Evolutionary conservation across 2,113 vertebrate genomes (phyloP).

Genomic region (Tychaedon coryphoeus): DNA sequence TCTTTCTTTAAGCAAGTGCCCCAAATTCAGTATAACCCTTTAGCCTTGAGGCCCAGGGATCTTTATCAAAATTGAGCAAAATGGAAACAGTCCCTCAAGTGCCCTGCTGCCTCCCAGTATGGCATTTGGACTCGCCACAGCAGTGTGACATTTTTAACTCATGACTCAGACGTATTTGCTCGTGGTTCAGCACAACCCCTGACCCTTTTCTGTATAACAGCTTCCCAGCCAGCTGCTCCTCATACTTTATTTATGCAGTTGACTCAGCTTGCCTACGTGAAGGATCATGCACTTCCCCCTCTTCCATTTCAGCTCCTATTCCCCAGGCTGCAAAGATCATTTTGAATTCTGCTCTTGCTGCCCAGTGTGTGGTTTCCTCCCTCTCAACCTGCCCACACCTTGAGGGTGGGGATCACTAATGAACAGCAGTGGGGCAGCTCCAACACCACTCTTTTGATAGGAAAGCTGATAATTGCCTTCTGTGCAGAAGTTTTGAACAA

Average conservation of each 20-base stretch:
- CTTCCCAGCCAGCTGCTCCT: constrained; percentile 45
- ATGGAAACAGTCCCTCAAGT: not conserved
- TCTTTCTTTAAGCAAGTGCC: not conserved
- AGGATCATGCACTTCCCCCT: not conserved
- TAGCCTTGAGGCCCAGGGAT: not conserved
- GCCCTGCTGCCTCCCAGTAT: not conserved
- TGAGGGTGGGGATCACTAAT: not conserved
- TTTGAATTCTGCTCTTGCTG: not conserved
- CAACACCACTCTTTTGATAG: not conserved
- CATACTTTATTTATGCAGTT: constrained; percentile 43
- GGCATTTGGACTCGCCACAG: constrained; percentile 5
- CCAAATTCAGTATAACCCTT: not conserved
- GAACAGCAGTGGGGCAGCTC: not conserved
- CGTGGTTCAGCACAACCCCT: constrained; percentile 2
- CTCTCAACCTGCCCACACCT: not conserved
- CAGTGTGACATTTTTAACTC: constrained; percentile 41
- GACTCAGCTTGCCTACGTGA: constrained; percentile 19
- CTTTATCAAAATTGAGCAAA: not conserved
- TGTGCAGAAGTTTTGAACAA: not conserved
- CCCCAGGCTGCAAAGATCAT: not conserved
- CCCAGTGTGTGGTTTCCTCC: not conserved
- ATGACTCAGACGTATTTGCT: constrained; percentile 16
- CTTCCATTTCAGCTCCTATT: not conserved
- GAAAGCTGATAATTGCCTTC: not conserved
- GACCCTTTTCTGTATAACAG: constrained; percentile 40